phyloP scores from a whole-genome alignment of 2,113 vertebrate species.

The Antennarius striatus region DNA sequence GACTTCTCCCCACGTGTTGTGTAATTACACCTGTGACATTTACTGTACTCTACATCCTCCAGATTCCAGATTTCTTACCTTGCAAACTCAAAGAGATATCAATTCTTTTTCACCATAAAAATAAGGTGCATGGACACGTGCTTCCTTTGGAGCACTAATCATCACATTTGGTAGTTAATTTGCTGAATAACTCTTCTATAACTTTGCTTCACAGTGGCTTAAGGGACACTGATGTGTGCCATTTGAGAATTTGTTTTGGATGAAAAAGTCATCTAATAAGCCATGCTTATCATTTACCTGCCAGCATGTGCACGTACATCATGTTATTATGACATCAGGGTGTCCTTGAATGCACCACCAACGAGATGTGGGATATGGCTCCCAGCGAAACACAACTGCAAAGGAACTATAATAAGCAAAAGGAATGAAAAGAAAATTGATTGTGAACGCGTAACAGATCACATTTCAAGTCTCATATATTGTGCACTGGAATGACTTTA shows the following conservation, averaged over 20 bases:
- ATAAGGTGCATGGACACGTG: too few relatives aligned
- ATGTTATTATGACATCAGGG: neutral
- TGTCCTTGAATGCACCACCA: slow-evolving; percentile 22
- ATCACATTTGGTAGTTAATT: too few relatives aligned
- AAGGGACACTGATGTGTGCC: slow-evolving; percentile 6
- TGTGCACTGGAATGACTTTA: neutral
- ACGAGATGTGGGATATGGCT: slow-evolving; percentile 7
- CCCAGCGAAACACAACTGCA: neutral
- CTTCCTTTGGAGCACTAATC: too few relatives aligned
- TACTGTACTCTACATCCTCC: too few relatives aligned
- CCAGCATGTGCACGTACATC: neutral
- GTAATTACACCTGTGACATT: too few relatives aligned
- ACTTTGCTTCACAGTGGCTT: slow-evolving; percentile 4
- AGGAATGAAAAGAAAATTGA: neutral
- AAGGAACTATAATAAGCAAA: neutral
- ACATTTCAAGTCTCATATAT: neutral
- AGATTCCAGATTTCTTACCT: too few relatives aligned
- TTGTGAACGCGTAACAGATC: neutral
- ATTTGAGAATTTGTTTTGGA: neutral
- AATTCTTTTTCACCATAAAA: too few relatives aligned
- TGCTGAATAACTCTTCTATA: neutral
- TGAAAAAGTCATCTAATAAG: too few relatives aligned
- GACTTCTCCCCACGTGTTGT: too few relatives aligned
- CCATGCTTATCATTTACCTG: neutral
- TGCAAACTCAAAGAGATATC: too few relatives aligned